Evolutionary conservation across 2,797 vertebrate genomes (phyloP), one percentile per base, ranked within the genome.

Genomic region (Sebastes flavidus): DNA sequence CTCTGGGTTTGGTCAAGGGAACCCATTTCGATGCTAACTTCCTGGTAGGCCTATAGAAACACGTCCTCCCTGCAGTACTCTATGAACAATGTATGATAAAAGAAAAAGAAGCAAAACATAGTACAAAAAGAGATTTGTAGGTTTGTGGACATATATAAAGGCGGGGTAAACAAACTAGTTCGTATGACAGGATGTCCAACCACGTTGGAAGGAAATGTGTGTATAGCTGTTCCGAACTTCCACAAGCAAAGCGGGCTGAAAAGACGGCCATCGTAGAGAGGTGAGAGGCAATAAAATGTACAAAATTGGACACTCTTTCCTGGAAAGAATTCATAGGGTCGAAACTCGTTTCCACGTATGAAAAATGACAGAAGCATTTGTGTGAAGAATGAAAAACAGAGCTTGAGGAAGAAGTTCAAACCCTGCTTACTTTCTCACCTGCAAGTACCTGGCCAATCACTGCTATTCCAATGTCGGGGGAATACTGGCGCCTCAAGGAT

Each of bases 31-130:
- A 49, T 49, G 46, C 3, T 49, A 49, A 49, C 18, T 20, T 49
- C 46, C 18, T 49, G 46, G 46, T 49, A 0, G 16, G 18, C 46
- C 46, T 8, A 49, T 0, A 49, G 0, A 49, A 49, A 49, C 7
- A 49, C 18, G 18, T 49, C 46, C 0, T 18, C 18, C 46, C 46
- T 18, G 46, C 18, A 49, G 7, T 3, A 8, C 16, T 46, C 8
- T n/a, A 52, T 52, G 6, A 70, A 65, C 10, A 70, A 46, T 18
- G 16, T 4, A 27, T 29, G 10, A 10, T 25, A 5, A 54, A 54
- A 32, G 12, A 4, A n/a, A 30, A 75, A 29, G 24, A 62, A 25
- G 29, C 24, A 65, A 54, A 73, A 36, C 1, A 8, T 20, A 34
- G 62, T 42, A 16, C 25, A 30, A 62, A 76, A 22, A 27, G 0